phyloP scores from a whole-genome alignment of 1,140 invertebrate genomes.

The Drosophila pallidifrons region DNA sequence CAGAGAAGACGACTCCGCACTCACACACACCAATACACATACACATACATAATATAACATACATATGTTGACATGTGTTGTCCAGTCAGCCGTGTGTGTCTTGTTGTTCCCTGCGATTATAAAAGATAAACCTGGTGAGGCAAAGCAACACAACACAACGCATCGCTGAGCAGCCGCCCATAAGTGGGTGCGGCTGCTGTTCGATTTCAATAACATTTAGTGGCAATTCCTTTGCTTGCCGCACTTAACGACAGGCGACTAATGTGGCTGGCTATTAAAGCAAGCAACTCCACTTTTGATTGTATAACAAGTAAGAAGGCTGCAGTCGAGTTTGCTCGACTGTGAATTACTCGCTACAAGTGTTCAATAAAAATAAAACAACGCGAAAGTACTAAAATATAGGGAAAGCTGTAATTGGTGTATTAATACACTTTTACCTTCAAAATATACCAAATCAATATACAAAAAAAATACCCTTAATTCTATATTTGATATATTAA shows the following conservation, averaged over 20 bases:
- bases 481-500: too few relatives aligned
- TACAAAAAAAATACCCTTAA: too few relatives aligned
- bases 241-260: conserved; percentile 70
- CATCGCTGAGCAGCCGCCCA: conserved; percentile 30
- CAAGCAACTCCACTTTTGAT: conserved; percentile 42
- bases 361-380: too few relatives aligned
- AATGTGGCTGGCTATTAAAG: conserved; percentile 64
- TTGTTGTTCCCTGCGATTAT: conserved; percentile 61
- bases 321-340: too few relatives aligned
- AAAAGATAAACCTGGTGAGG: conserved; percentile 53
- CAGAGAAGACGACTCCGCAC: conserved; percentile 12
- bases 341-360: too few relatives aligned
- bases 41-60: too few relatives aligned
- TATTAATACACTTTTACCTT: too few relatives aligned
- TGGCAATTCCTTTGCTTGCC: conserved; percentile 68
- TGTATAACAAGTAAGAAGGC: conserved; percentile 21
- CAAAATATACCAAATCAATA: too few relatives aligned
- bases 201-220: conserved; percentile 80
- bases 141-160: not conserved
- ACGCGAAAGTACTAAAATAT: too few relatives aligned
- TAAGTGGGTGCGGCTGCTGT: conserved; percentile 32
- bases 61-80: not conserved
- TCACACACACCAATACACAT: conserved; percentile 11
- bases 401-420: too few relatives aligned
- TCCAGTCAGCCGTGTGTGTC: conserved; percentile 12